Conservation (phyloP, 2,797 vertebrate genomes). For the Orestias chungarensis region DNA sequence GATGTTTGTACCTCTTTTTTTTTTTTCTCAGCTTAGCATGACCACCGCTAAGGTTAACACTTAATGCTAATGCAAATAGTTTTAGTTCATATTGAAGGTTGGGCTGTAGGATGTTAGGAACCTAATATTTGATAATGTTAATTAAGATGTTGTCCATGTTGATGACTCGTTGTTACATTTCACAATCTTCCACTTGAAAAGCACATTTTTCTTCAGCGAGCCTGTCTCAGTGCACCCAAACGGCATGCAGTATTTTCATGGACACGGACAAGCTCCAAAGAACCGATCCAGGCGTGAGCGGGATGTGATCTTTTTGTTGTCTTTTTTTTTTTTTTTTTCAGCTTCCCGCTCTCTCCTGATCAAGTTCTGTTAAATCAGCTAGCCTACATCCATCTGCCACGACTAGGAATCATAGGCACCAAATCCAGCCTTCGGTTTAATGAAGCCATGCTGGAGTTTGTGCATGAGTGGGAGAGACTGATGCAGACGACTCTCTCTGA, state of each 20-base stretch:
- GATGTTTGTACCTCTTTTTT: too few species aligned
- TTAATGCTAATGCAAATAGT: too few species aligned
- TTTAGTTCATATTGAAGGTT: too few species aligned
- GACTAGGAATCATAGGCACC: slow-evolving; percentile 40
- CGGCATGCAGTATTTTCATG: slow-evolving; percentile 27
- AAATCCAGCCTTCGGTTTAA: slow-evolving; percentile 69
- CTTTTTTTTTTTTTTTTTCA: neutral
- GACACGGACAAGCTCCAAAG: slow-evolving; percentile 32
- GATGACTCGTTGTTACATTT: too few species aligned
- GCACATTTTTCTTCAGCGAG: slow-evolving; percentile 11
- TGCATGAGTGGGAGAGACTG: slow-evolving; percentile 55
- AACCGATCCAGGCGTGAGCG: slow-evolving; percentile 33
- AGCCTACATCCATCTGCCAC: slow-evolving; percentile 36
- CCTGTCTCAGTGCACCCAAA: slow-evolving; percentile 11
- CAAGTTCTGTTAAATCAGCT: slow-evolving; percentile 38
- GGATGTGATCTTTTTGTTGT: slow-evolving; percentile 45
- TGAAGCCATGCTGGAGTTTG: slow-evolving; percentile 69
- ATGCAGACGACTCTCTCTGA: slow-evolving; percentile 71
- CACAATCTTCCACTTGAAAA: slow-evolving; percentile 16
- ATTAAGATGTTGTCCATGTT: too few species aligned
- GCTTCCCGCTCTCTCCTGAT: slow-evolving; percentile 32
- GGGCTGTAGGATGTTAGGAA: too few species aligned
- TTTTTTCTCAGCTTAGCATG: too few species aligned
- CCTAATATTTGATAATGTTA: too few species aligned
- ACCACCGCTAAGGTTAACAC: too few species aligned